Evolutionary conservation across 2,797 vertebrate species (phyloP).

Genomic region (Pseudocheirus occidentalis): DNA sequence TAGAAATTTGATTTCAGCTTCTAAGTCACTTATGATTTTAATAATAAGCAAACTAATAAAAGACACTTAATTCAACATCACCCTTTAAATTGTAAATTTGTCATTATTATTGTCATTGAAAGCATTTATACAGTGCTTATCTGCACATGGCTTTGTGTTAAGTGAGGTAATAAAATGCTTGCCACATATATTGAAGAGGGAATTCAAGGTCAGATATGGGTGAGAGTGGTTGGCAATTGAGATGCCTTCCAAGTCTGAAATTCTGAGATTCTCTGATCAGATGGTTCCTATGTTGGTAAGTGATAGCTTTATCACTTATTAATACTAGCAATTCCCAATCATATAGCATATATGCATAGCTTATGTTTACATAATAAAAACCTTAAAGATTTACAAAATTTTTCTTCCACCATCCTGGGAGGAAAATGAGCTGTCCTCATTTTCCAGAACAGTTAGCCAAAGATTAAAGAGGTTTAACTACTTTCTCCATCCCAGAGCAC

Average conservation of each 20-base stretch:
- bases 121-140: not conserved
- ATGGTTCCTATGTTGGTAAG: not conserved
- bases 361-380: not conserved
- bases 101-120: not conserved
- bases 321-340: not conserved
- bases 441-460: not conserved
- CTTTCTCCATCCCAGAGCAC: not conserved
- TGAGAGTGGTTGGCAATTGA: not conserved
- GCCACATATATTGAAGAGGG: not conserved
- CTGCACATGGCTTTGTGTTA: constrained; percentile 1
- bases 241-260: not conserved
- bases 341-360: not conserved
- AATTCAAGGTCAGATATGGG: not conserved
- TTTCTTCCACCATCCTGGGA: not conserved
- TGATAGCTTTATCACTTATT: not conserved
- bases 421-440: not conserved
- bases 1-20: not conserved
- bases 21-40: not conserved
- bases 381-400: not conserved
- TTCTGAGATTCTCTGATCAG: not conserved
- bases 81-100: constrained; percentile 9
- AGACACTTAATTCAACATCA: not conserved
- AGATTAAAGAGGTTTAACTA: not conserved
- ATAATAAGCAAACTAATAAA: not conserved
- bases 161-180: not conserved